These are phyloP conservation scores for Melipona bicolor DNA, from an alignment of 2,888 invertebrate species.

Conservation along the genomic window DNA sequence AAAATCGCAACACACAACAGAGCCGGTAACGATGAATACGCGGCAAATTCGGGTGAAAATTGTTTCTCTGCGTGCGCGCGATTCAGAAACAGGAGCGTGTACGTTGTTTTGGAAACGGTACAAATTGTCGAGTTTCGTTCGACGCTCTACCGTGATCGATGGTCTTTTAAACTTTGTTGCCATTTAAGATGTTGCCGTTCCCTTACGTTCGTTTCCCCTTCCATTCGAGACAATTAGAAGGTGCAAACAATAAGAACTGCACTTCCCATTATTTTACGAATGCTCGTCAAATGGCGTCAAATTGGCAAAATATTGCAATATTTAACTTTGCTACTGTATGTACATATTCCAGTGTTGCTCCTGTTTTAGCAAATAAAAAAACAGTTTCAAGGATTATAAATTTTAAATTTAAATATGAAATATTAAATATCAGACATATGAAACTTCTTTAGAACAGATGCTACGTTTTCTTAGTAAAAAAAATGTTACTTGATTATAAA, in stretches of 20 bases:
- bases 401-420: too few relatives aligned
- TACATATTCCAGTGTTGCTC: too few relatives aligned
- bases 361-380: too few relatives aligned
- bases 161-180: constrained; percentile 52
- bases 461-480: too few relatives aligned
- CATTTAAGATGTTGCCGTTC: constrained; percentile 34
- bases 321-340: background rate
- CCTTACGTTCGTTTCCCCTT: background rate
- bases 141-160: constrained; percentile 47
- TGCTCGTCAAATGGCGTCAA: background rate
- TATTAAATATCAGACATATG: too few relatives aligned
- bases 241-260: constrained; percentile 28
- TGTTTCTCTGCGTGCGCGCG: constrained; percentile 40
- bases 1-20: constrained; percentile 29
- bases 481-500: too few relatives aligned
- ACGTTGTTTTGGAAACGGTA: constrained; percentile 37
- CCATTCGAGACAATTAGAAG: constrained; percentile 28
- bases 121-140: constrained; percentile 37
- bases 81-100: constrained; percentile 20
- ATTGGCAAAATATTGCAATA: background rate
- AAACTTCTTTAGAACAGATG: too few relatives aligned
- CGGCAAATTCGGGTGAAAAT: constrained; percentile 46
- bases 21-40: constrained; percentile 28
- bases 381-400: background rate
- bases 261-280: constrained; percentile 1